Conservation (phyloP, 2,113 vertebrate genomes). For the Epinephelus cyanopodus region DNA sequence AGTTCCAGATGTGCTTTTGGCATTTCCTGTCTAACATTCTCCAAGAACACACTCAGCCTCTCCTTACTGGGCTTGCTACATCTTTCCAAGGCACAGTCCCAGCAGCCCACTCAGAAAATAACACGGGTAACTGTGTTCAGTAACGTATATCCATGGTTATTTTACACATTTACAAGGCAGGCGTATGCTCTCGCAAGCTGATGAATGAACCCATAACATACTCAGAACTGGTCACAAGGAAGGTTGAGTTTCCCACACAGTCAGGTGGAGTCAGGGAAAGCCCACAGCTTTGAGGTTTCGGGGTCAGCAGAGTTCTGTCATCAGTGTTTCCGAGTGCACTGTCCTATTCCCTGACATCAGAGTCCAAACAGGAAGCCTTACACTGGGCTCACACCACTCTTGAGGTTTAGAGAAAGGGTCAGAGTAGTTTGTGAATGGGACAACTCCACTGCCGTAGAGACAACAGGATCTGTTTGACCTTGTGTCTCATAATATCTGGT, state of each 20-base stretch:
- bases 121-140: slow-evolving; percentile 29
- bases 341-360: slow-evolving; percentile 74
- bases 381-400: slow-evolving; percentile 54
- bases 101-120: slow-evolving; percentile 50
- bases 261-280: slow-evolving; percentile 47
- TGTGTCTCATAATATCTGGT: slow-evolving; percentile 33
- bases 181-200: not conserved
- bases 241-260: slow-evolving; percentile 25
- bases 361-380: slow-evolving; percentile 77
- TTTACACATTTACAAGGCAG: slow-evolving; percentile 26
- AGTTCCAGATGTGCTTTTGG: slow-evolving; percentile 86
- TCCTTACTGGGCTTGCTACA: slow-evolving; percentile 65
- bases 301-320: slow-evolving; percentile 67
- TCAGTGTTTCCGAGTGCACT: slow-evolving; percentile 63
- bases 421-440: slow-evolving; percentile 29
- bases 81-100: slow-evolving; percentile 66
- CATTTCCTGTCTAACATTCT: slow-evolving; percentile 84
- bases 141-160: slow-evolving; percentile 6
- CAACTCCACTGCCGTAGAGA: slow-evolving; percentile 1
- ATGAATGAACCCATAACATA: slow-evolving; percentile 7
- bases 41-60: slow-evolving; percentile 80
- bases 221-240: slow-evolving; percentile 11
- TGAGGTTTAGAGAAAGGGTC: slow-evolving; percentile 44
- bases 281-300: slow-evolving; percentile 48
- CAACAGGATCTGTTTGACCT: slow-evolving; percentile 26